phyloP scores from a whole-genome alignment of 2,797 vertebrate genomes.

The Salarias fasciatus region DNA sequence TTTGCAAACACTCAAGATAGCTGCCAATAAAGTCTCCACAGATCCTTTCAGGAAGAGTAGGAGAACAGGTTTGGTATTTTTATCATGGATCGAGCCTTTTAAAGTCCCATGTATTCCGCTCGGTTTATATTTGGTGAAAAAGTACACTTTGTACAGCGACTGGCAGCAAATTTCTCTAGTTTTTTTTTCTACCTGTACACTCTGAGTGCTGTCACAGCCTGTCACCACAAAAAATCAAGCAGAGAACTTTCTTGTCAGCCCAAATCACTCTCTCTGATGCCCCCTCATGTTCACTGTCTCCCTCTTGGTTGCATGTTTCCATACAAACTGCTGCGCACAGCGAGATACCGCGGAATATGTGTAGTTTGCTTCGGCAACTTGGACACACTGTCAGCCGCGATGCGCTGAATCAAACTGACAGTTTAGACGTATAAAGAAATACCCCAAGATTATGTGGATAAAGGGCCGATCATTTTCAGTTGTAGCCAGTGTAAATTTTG shows the following conservation, averaged over 20 bases:
- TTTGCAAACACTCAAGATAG: too few species aligned
- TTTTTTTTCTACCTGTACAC: slow-evolving; percentile 51
- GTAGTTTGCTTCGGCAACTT: slow-evolving; percentile 45
- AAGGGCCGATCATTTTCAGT: slow-evolving; percentile 42
- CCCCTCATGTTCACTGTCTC: slow-evolving; percentile 63
- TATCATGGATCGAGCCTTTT: slow-evolving; percentile 18
- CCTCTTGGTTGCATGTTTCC: slow-evolving; percentile 44
- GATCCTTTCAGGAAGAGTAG: not conserved
- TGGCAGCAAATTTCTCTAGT: slow-evolving; percentile 40
- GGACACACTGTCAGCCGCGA: slow-evolving; percentile 54
- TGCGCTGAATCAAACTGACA: slow-evolving; percentile 57
- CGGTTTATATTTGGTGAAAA: slow-evolving; percentile 31
- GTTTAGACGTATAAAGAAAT: slow-evolving; percentile 25
- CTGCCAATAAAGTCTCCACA: too few species aligned
- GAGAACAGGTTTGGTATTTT: not conserved
- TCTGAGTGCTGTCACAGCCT: slow-evolving; percentile 61
- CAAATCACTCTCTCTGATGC: slow-evolving; percentile 70
- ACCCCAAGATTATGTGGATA: slow-evolving; percentile 42
- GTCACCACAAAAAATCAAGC: slow-evolving; percentile 64
- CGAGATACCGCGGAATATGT: slow-evolving; percentile 54
- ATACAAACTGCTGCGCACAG: slow-evolving; percentile 69
- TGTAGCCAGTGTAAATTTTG: slow-evolving; percentile 35
- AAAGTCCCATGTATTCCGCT: slow-evolving; percentile 7
- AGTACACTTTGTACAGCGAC: slow-evolving; percentile 36
- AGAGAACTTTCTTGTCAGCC: slow-evolving; percentile 69